Conservation (phyloP, 2,888 invertebrate species). For the Himalopsyche kuldschensis region DNA sequence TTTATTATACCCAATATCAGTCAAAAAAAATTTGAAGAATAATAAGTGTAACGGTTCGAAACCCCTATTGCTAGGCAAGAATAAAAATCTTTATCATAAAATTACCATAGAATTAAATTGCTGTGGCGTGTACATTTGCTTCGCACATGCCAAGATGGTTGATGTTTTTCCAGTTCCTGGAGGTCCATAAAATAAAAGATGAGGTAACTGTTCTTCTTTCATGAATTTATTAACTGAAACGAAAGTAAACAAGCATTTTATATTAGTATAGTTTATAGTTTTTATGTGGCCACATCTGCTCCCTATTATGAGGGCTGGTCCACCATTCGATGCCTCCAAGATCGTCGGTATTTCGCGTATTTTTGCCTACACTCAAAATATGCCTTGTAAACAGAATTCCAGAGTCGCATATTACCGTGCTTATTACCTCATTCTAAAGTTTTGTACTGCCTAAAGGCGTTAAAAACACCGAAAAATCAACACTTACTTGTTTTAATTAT, state of each 20-base stretch:
- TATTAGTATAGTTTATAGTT: background rate
- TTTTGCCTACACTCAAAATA: too few species aligned
- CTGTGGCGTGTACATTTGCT: slow-evolving; percentile 83
- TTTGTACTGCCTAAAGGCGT: background rate
- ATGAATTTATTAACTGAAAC: slow-evolving; percentile 83
- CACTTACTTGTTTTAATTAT: slow-evolving; percentile 92
- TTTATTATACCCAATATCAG: too few species aligned
- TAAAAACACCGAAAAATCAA: background rate
- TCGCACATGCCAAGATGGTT: slow-evolving; percentile 94
- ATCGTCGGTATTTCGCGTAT: too few species aligned
- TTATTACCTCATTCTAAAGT: too few species aligned
- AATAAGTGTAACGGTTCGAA: too few species aligned
- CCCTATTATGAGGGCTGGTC: too few species aligned
- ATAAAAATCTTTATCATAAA: background rate
- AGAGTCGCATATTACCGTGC: too few species aligned
- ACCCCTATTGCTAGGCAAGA: too few species aligned
- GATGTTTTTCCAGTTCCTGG: slow-evolving; percentile 99
- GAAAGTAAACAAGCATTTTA: slow-evolving; percentile 17
- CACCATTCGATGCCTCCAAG: too few species aligned
- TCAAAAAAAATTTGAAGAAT: too few species aligned
- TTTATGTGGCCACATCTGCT: too few species aligned
- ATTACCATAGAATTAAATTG: slow-evolving; percentile 92
- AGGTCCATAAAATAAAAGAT: slow-evolving; percentile 95
- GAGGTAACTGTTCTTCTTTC: slow-evolving; percentile 88
- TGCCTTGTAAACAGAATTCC: too few species aligned